A percentile compares a stretch with the other conserved stretches of the same genome.
Evolutionary conservation across 1,140 invertebrate genomes (phyloP).

Genomic region (Charaxes varanes): DNA sequence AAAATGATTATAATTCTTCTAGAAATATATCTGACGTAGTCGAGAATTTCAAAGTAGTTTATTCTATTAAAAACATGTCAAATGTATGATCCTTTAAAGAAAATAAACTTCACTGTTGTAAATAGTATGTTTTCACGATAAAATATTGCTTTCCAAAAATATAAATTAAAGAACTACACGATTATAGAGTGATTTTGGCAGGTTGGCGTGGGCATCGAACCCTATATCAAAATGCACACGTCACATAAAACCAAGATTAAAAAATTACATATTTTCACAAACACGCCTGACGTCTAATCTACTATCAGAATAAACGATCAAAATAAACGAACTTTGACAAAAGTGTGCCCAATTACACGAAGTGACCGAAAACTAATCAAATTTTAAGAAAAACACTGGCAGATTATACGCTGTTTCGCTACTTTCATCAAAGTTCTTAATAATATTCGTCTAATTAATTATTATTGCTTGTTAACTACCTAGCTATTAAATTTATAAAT

Average conservation of each 20-base stretch:
- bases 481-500: constrained; percentile 30
- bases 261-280: neutral
- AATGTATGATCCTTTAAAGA: constrained; percentile 16
- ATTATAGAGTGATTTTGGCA: constrained; percentile 7
- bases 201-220: neutral
- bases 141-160: constrained; percentile 37
- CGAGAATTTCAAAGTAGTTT: no score
- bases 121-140: constrained; percentile 21
- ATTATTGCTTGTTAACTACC: constrained; percentile 61
- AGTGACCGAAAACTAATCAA: constrained; percentile 20
- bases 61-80: no score
- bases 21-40: no score
- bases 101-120: constrained; percentile 30
- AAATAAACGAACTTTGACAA: constrained; percentile 52
- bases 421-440: constrained; percentile 56
- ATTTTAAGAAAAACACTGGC: constrained; percentile 4
- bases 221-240: neutral
- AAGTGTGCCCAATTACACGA: constrained; percentile 24
- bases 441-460: constrained; percentile 46
- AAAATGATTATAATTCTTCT: no score
- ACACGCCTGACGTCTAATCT: neutral
- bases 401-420: constrained; percentile 15
- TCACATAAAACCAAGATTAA: neutral
- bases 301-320: constrained; percentile 23
- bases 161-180: constrained; percentile 23